A percentile compares a stretch with the other conserved stretches of the same genome.
These are phyloP conservation scores for Sandelia bainsii DNA, from an alignment of 2,797 vertebrate genomes.

Conservation along the genomic window DNA sequence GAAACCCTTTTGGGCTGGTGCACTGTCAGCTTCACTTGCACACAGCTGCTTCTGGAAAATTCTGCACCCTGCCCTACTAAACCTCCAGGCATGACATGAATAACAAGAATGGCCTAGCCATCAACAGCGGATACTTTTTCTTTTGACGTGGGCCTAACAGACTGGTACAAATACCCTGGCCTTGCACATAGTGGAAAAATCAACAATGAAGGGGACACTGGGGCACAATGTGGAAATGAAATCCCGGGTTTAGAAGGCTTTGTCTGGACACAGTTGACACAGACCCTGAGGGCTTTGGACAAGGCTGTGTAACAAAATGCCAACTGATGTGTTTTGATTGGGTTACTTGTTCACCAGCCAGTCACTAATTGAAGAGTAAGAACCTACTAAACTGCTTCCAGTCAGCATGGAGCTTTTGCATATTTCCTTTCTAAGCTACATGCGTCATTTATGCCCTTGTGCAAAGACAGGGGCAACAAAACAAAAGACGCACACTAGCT, in stretches of 20 bases:
- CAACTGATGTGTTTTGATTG: conserved; percentile 81
- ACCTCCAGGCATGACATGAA: conserved; percentile 91
- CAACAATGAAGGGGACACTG: conserved; percentile 78
- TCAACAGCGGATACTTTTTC: conserved; percentile 76
- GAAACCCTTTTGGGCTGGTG: conserved; percentile 88
- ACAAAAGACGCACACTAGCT: conserved; percentile 35
- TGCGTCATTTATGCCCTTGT: conserved; percentile 22
- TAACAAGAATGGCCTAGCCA: conserved; percentile 77
- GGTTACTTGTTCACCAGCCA: conserved; percentile 77
- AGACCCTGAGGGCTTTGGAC: conserved; percentile 74
- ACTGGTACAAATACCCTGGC: conserved; percentile 79
- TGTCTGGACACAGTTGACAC: conserved; percentile 76
- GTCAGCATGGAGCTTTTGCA: conserved; percentile 42
- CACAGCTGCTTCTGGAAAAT: conserved; percentile 98
- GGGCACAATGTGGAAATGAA: conserved; percentile 82
- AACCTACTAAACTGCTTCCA: conserved; percentile 55
- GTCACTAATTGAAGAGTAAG: conserved; percentile 73
- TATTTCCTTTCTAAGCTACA: conserved; percentile 38
- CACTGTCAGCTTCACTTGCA: conserved; percentile 86
- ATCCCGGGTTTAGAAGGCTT: conserved; percentile 81
- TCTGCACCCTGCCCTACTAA: conserved; percentile 90
- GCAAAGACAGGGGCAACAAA: conserved; percentile 14
- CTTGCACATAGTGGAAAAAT: conserved; percentile 82
- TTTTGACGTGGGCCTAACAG: conserved; percentile 79
- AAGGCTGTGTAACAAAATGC: conserved; percentile 76